Base-by-base conservation (phyloP, 2,113 vertebrate species). In the Corapipo altera region DNA sequence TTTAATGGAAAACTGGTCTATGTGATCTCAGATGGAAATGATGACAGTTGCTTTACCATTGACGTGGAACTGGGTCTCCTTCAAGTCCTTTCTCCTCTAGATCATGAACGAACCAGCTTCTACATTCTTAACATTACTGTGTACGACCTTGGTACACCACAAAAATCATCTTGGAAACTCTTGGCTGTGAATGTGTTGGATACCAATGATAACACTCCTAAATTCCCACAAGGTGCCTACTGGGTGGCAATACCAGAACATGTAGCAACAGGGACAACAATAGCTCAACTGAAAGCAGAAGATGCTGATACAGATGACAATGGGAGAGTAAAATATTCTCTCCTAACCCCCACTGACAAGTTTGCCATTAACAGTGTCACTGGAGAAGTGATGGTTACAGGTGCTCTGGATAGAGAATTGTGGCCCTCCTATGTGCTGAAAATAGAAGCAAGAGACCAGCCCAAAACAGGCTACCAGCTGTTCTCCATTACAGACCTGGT, bases 111-210 rank as follows among this genome's bases (percentile, higher is more conserved):
- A 73, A 99, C 98, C 91, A 98, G 97, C 67, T 99, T 99, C 95
- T 99, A 99, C 82, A 98, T 99, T 90, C 97, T 99, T 87, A 99
- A 99, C 82, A 96, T 99, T 93, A 99, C 99, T 4, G 98, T 98
- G n/a, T 99, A 98, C 0, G 99, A 99, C 86, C 97, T 99, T 44
- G 99, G 99, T 74, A 98, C 43, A 16, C 99, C 99, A 39, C 99
- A 98, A 58, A 99, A 96, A 49, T 99, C 99, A 5, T 98, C 98
- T 7, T 99, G 99, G 99, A 99, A 99, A 91, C 98, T 99, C 7
- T 71, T 99, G 72, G 98, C 98, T 2, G 98, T 99, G 76, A 99
- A 98, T n/a, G 97, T 99, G 79, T 78, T 98, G 95, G 99, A 99
- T 94, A 97, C 98, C 85, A 99, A 99, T 33, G 99, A 99, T 90